Evolutionary conservation across 2,113 vertebrate species (phyloP), one percentile per base, ranked within the genome.

Genomic region (Genyomyrus donnyi): DNA sequence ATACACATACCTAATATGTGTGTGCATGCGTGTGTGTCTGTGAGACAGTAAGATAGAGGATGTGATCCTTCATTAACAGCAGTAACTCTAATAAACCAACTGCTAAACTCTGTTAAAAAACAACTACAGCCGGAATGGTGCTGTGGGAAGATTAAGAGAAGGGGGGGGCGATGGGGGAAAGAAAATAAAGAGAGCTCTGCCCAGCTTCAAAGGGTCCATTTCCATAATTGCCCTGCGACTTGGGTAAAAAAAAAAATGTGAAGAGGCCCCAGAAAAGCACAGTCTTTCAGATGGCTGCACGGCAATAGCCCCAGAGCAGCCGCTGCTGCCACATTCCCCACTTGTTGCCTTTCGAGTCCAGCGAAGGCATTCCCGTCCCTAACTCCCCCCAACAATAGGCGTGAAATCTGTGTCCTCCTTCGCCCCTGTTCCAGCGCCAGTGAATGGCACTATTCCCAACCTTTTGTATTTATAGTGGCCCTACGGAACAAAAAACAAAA

Each of bases 181-280:
- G 95, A 94, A 95, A 96, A 96, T 95, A 96, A 94, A 95, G 95
- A 95, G 95, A 91, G 80, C 27, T 89, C 93, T 89, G 94, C 93
- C 91, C 31, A 3, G 95, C 95, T 96, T 96, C 95, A 97, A 96
- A 96, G 95, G 95, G 92, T 80, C 39, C 94, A 96, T 97, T 96
- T 96, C 96, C 96, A 97, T 96, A 97, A 97, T 96, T 96, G 96
- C 96, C 95, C 96, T 96, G 96, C 96, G 96, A 96, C 96, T 97
- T 95, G 91, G 95, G 95, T 94, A 95, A 96, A 97, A 96, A 56
- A 56, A 31, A 70, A 96, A 96, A 95, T 96, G 96, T 95, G 95
- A 94, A 95, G 93, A 90, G 90, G 92, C 93, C 95, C 93, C 94
- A 94, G 95, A 95, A 96, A 95, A 95, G 95, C 94, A 0, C 94